phyloP scores from a whole-genome alignment of 2,888 invertebrate species.

The Macrophya annulata region DNA sequence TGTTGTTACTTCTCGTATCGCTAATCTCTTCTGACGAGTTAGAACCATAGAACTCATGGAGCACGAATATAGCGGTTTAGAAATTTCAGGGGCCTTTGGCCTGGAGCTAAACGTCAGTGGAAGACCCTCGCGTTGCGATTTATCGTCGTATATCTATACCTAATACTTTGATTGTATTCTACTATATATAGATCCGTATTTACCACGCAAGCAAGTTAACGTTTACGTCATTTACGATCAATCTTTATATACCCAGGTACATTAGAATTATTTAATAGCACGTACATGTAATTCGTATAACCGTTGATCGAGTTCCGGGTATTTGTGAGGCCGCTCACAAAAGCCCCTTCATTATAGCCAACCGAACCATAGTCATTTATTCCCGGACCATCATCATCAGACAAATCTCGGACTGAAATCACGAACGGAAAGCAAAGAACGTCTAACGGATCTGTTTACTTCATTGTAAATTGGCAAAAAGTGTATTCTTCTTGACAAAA shows the following conservation, averaged over 20 bases:
- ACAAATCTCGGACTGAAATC: background rate
- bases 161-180: background rate
- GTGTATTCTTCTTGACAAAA: background rate
- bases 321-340: background rate
- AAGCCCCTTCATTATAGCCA: constrained; percentile 17
- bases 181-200: no score
- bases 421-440: background rate
- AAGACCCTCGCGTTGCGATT: background rate
- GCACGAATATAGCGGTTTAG: background rate
- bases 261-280: background rate
- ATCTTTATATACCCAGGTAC: background rate
- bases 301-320: constrained; percentile 25
- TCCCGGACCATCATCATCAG: background rate
- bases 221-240: background rate
- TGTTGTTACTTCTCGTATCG: background rate
- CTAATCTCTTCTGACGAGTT: constrained; percentile 10
- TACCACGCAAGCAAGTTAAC: background rate
- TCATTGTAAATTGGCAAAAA: background rate
- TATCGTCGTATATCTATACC: background rate
- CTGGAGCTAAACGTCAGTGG: background rate
- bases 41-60: background rate
- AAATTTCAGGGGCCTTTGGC: constrained; percentile 1
- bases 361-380: background rate
- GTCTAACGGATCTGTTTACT: background rate
- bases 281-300: background rate